Conservation (phyloP, 1,140 invertebrate genomes). For the Drosophila truncata region DNA sequence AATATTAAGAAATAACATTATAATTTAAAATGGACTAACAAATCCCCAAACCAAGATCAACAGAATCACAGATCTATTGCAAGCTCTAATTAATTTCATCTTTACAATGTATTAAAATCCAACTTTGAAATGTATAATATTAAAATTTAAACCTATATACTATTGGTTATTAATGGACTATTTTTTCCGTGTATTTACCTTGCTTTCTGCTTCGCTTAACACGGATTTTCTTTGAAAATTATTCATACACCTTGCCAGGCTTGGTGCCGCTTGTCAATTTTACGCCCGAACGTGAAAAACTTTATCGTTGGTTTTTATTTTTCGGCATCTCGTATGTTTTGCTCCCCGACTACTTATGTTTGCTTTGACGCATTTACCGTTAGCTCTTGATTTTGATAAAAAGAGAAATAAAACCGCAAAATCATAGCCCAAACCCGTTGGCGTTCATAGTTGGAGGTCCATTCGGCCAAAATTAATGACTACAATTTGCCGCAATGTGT, state of each 20-base stretch:
- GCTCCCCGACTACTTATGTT: background rate
- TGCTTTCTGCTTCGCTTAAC: slow-evolving; percentile 24
- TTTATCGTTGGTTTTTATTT: slow-evolving; percentile 46
- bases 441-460: slow-evolving; percentile 23
- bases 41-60: background rate
- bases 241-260: slow-evolving; percentile 48
- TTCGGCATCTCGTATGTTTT: slow-evolving; percentile 14
- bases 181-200: background rate
- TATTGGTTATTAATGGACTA: background rate
- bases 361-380: slow-evolving; percentile 42
- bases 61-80: background rate
- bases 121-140: background rate
- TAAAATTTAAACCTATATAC: background rate
- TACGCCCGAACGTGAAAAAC: slow-evolving; percentile 51
- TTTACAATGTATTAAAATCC: background rate
- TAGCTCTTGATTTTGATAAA: slow-evolving; percentile 37
- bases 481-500: slow-evolving; percentile 63
- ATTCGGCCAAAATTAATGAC: slow-evolving; percentile 65
- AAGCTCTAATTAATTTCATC: background rate
- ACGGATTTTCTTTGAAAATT: slow-evolving; percentile 39
- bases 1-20: background rate
- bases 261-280: slow-evolving; percentile 55
- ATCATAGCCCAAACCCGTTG: slow-evolving; percentile 45
- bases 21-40: background rate
- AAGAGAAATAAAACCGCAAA: slow-evolving; percentile 16